These are phyloP conservation scores for Discoglossus pictus DNA, from an alignment of 2,797 vertebrate species.

Conservation along the genomic window DNA sequence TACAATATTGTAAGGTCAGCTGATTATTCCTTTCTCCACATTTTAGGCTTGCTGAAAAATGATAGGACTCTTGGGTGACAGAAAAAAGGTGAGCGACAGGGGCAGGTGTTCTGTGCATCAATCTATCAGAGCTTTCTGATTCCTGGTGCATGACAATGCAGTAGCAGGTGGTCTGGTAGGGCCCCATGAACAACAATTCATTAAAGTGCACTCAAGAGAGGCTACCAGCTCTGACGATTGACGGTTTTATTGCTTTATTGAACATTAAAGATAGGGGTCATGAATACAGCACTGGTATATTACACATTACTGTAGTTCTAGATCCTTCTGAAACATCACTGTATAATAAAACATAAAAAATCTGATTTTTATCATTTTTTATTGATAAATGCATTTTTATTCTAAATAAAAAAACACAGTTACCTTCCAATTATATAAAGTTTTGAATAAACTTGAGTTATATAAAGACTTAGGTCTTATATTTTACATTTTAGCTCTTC, in stretches of 20 bases:
- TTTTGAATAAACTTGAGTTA: too few species aligned
- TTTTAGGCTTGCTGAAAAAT: slow-evolving; percentile 33
- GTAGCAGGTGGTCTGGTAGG: slow-evolving; percentile 38
- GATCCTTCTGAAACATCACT: neutral
- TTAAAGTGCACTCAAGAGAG: slow-evolving; percentile 33
- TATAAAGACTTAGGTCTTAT: too few species aligned
- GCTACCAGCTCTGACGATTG: slow-evolving; percentile 6
- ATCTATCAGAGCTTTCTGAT: slow-evolving; percentile 39
- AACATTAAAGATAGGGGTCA: slow-evolving; percentile 1
- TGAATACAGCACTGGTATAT: slow-evolving; percentile 1
- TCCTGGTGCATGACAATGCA: slow-evolving; percentile 33
- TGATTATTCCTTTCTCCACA: slow-evolving; percentile 25
- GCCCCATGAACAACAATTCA: slow-evolving; percentile 22
- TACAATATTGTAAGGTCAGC: slow-evolving; percentile 39
- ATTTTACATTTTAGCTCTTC: too few species aligned
- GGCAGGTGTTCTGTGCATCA: slow-evolving; percentile 45
- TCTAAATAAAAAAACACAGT: too few species aligned
- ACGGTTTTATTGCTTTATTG: slow-evolving; percentile 35
- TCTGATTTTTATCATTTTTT: too few species aligned
- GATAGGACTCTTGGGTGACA: slow-evolving; percentile 18
- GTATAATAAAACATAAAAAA: too few species aligned
- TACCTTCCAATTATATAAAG: too few species aligned
- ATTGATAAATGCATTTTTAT: too few species aligned
- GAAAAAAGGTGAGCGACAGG: slow-evolving; percentile 32
- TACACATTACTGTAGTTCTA: neutral